Base-by-base conservation (phyloP, 2,888 invertebrate genomes). In the Elysia crispata region DNA sequence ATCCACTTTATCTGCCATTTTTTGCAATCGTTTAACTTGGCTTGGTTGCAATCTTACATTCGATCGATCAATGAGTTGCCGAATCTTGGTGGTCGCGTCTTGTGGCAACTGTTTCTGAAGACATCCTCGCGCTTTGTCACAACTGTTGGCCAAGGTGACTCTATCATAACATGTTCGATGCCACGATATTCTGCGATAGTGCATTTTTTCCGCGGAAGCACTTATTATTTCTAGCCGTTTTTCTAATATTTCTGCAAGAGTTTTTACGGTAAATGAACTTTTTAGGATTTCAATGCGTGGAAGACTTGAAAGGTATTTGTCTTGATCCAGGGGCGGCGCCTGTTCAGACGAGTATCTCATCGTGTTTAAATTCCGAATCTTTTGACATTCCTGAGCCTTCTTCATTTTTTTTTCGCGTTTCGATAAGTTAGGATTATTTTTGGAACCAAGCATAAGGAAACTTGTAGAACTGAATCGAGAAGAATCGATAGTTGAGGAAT, bases 131-230 rank as follows among this genome's bases (percentile, higher is more conserved):
- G 33, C 33, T 18, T 49, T 28, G n/a, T 79, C 73, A 54, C 79
- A 79, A 66, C 79, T 79, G 79, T 79, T 74, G 1, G 74, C 73
- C n/a, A 64, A 1, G 1, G 23, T 49, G 11, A 49, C 18, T 20
- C 41, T 30, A 13, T 8, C 67, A 0, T 64, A 5, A 33, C 77
- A 77, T 6, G 77, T 69, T 41, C 41, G 41, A 41, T 41, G 41
- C 41, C 41, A 41, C 3, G 11, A 3, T 41, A 6, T 41, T 41
- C 11, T 41, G 11, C 41, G 41, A 3, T 6, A 41, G 41, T 41
- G 41, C 11, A 6, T 3, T 41, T 41, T 41, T 41, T 41, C 41
- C 3, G 41, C 11, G 5, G 41, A 41, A 3, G 41, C 41, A 41
- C 11, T 41, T 41, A 41, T 41, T 41, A 41, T 11, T 41, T 41